Percentiles rank a stretch among this genome's conserved stretches.
Evolutionary conservation across 2,797 vertebrate species (phyloP).

Genomic region (Gobionotothen gibberifrons): DNA sequence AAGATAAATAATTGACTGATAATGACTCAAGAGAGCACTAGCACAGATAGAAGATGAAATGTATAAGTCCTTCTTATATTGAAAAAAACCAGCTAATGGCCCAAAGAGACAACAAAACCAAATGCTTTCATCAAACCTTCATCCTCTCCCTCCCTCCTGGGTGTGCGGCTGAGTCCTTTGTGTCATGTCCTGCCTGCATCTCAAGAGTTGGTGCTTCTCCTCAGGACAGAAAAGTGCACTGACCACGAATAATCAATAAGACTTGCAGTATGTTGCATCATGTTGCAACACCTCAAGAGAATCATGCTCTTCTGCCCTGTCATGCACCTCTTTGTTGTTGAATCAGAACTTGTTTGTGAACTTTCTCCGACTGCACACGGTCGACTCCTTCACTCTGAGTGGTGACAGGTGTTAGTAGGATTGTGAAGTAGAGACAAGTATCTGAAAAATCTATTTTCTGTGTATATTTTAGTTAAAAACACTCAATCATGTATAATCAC

Average conservation of each 20-base stretch:
- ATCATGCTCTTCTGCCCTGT: constrained; percentile 1
- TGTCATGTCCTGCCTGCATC: constrained; percentile 4
- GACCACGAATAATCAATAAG: not conserved
- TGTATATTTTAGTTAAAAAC: constrained; percentile 44
- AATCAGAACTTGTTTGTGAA: constrained; percentile 30
- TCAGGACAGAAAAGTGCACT: not conserved
- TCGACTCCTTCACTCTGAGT: constrained; percentile 38
- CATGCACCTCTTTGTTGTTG: constrained; percentile 22
- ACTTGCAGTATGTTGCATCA: not conserved
- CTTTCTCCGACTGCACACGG: constrained; percentile 11
- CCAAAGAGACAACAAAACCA: not conserved
- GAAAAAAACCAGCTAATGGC: not conserved
- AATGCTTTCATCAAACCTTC: constrained; percentile 4
- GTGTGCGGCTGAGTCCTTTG: constrained; percentile 8
- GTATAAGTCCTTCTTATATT: not conserved
- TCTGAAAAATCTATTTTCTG: constrained; percentile 34
- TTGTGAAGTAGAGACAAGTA: constrained; percentile 27
- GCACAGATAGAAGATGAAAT: not conserved
- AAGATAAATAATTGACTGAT: no score
- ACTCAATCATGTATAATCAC: constrained; percentile 18
- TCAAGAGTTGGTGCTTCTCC: not conserved
- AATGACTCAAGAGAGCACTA: not conserved
- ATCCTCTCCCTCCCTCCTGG: constrained; percentile 3
- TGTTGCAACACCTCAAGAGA: constrained; percentile 16
- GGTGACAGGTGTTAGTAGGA: constrained; percentile 35